phyloP scores from a whole-genome alignment of 2,888 invertebrate genomes.

The Venusia cambrica region DNA sequence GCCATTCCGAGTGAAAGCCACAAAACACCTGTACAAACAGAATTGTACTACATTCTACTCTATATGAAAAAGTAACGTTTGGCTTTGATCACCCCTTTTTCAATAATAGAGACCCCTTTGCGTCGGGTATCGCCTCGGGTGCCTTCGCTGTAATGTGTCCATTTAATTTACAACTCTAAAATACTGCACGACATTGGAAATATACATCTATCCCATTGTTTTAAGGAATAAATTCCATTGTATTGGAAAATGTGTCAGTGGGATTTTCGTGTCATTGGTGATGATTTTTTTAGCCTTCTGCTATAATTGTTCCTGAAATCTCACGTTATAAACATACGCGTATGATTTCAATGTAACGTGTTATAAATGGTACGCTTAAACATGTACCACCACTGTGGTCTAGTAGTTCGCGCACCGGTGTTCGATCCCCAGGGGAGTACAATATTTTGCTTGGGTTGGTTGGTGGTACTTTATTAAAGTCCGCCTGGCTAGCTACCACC shows the following conservation, averaged over 20 bases:
- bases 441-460: too few relatives aligned
- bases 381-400: too few relatives aligned
- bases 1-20: slow-evolving; percentile 43
- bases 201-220: slow-evolving; percentile 41
- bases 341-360: too few relatives aligned
- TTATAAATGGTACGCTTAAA: too few relatives aligned
- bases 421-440: too few relatives aligned
- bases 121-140: slow-evolving; percentile 51
- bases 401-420: too few relatives aligned
- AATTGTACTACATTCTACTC: slow-evolving; percentile 48
- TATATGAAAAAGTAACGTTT: slow-evolving; percentile 61
- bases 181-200: slow-evolving; percentile 39
- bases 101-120: slow-evolving; percentile 71
- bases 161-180: slow-evolving; percentile 64
- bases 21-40: slow-evolving; percentile 61
- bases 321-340: slow-evolving; percentile 8
- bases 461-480: too few relatives aligned
- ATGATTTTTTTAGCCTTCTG: slow-evolving; percentile 33
- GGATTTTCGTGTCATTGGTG: slow-evolving; percentile 29
- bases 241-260: slow-evolving; percentile 29
- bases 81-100: slow-evolving; percentile 77
- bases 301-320: slow-evolving; percentile 10
- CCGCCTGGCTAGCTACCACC: too few relatives aligned
- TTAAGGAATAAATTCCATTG: slow-evolving; percentile 41
- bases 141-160: slow-evolving; percentile 55